phyloP scores from a whole-genome alignment of 2,113 vertebrate species.

The Serinus canaria region DNA sequence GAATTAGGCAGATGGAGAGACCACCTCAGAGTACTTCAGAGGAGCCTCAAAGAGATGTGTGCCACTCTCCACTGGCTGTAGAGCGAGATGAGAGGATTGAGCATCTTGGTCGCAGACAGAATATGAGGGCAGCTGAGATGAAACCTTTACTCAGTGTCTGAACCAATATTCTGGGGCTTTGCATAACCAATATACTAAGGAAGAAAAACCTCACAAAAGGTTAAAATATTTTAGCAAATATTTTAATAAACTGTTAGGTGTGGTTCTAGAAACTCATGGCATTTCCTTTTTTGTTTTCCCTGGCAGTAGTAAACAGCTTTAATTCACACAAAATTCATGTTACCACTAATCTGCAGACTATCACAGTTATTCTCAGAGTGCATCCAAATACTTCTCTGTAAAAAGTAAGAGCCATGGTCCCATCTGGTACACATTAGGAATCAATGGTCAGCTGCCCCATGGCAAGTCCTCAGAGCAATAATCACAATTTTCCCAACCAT shows the following conservation, averaged over 20 bases:
- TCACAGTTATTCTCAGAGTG: neutral
- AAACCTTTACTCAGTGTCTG: neutral
- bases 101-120: neutral
- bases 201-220: neutral
- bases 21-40: neutral
- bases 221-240: neutral
- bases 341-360: neutral
- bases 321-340: neutral
- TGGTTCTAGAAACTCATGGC: neutral
- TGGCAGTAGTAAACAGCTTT: neutral
- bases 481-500: neutral
- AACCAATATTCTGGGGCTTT: neutral
- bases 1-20: neutral
- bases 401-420: neutral
- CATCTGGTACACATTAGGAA: slow-evolving; percentile 51
- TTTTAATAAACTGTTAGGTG: neutral
- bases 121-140: neutral
- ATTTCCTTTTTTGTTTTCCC: neutral
- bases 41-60: neutral
- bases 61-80: neutral
- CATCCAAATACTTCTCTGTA: neutral
- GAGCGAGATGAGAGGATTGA: neutral
- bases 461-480: slow-evolving; percentile 16
- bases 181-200: neutral
- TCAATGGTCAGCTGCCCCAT: neutral